Evolutionary conservation across 2,797 vertebrate species (phyloP).

Genomic region (Phylloscopus collybita): DNA sequence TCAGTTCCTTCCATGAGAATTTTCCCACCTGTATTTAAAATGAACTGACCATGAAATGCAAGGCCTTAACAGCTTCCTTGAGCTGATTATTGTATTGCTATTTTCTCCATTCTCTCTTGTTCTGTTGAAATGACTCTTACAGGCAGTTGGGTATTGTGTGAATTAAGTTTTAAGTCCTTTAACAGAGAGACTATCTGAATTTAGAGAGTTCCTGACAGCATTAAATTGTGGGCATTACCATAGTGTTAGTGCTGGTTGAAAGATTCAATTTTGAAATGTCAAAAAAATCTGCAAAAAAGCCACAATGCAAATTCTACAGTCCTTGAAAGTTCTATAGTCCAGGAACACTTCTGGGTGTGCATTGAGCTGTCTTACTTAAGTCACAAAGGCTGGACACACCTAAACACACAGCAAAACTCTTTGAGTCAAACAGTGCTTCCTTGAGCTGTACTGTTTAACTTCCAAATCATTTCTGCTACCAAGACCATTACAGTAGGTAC

Average conservation of each 20-base stretch:
- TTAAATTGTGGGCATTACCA: neutral
- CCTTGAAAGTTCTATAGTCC: neutral
- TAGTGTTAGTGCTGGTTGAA: neutral
- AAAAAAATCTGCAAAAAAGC: neutral
- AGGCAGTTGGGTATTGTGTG: neutral
- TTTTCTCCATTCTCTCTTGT: neutral
- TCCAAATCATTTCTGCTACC: neutral
- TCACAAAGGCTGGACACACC: neutral
- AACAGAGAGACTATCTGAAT: neutral
- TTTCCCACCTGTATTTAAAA: neutral
- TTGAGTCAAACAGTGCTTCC: neutral
- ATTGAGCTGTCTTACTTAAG: neutral
- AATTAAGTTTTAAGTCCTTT: neutral
- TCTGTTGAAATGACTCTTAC: neutral
- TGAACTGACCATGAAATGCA: neutral
- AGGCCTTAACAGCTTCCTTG: neutral
- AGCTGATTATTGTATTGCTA: neutral
- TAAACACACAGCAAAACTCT: neutral
- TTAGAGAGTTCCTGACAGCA: neutral
- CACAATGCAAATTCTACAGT: neutral
- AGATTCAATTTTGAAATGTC: neutral
- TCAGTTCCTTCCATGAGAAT: neutral
- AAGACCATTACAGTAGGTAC: neutral
- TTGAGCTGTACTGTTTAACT: neutral
- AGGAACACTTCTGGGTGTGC: neutral